Evolutionary conservation across 1,140 invertebrate species (phyloP), one percentile per base, ranked within the genome.

Genomic region (Doryteuthis pealeii): DNA sequence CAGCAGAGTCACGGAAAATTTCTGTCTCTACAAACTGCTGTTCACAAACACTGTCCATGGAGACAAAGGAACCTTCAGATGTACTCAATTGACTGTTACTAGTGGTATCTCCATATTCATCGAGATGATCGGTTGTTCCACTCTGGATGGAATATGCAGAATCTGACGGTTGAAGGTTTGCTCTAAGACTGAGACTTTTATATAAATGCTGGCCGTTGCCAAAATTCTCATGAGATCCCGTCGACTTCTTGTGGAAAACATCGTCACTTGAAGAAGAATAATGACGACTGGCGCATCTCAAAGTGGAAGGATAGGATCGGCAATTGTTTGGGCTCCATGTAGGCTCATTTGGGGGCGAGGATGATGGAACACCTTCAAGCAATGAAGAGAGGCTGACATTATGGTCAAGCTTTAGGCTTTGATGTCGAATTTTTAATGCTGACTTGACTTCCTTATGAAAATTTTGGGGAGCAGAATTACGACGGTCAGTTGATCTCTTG

Each of bases 41-140:
- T 67, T 84, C 82, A 75, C 81, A 82, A 77, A 80, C 78, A 76
- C 81, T 84, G 71, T 84, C 79, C 30, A 49, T 72, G 35, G 80
- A 80, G 62, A 73, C 71, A 12, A 71, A n/a, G 22, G 78, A 79
- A 4, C 67, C 72, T 30, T 28, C 58, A 12, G 76, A 79, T 49
- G 71, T 49, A 62, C 35, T 73, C 18, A 58, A 67, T 8, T 33
- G 72, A 4, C 18, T 54, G 62, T n/a, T 26, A 8, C 68, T 26
- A 10, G n/a, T 22, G 15, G 32, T 31, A 18, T 49, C 70, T 32
- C 33, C 31, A 12, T 32, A 30, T 32, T 65, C 32, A 43, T 10
- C 49, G 69, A 30, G 40, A 15, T 30, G 65, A 72, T 70, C 71
- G 12, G 49, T 49, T 30, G 67, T 67, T 58, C 74, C 72, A 69